Base-by-base conservation (phyloP, 2,888 invertebrate species). In the Temnothorax ravouxi region DNA sequence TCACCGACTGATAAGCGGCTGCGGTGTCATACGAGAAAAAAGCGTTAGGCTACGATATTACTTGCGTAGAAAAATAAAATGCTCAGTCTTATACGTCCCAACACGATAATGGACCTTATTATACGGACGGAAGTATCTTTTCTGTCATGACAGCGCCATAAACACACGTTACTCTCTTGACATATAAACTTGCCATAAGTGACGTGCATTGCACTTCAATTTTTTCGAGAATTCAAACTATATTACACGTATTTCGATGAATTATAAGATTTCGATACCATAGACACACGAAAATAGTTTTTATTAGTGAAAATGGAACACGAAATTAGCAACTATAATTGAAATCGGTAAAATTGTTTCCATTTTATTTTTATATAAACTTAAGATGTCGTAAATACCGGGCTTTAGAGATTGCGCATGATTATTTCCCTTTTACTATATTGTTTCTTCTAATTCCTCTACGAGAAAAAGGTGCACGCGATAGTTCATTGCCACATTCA, bases 1-100 rank as follows among this genome's bases (percentile, higher is more conserved):
- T 93, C 93, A 93, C 90, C 93, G 91, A 91, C 93, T 91, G 92
- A 93, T 93, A 93, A 91, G 89, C 89, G 86, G 74, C 71, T 82
- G 81, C 86, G 85, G 76, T 59, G 56, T 84, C 66, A 72, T 15
- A 34, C 52, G 67, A 66, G 62, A 72, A 59, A 84, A 81, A 83
- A 80, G 64, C 34, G 61, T 18, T 52, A 50, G 77, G 44, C 66
- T 50, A 84, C 64, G 71, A 84, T 81, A 54, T 71, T 52, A 72
- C 44, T 85, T 74, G 21, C 47, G 44, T 80, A 59, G 38, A 72
- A 59, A 80, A 80, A 80, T 61, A 38, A 72, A 72, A 34, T 59
- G 44, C 34, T 21, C 50, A 67, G 11, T 54, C 34, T 72, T 77
- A 29, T 29, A 9, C 38, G 9, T 5, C 38, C 59, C 11, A 29